These are phyloP conservation scores for Ibycter americanus DNA, from an alignment of 2,797 vertebrate genomes.

Conservation along the genomic window DNA sequence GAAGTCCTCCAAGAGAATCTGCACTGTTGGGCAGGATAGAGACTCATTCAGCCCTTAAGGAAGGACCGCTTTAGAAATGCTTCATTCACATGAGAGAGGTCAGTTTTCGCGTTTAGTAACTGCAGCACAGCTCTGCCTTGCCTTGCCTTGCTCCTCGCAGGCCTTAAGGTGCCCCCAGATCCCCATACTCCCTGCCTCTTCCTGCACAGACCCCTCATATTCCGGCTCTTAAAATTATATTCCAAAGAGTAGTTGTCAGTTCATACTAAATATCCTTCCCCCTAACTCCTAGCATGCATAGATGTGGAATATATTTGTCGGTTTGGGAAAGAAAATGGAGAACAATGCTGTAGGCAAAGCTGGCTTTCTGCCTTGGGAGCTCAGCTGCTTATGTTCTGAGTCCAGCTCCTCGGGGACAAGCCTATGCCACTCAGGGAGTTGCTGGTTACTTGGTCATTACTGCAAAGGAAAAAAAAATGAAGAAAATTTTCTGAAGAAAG, in stretches of 20 bases:
- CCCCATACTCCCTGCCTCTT: neutral
- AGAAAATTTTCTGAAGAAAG: neutral
- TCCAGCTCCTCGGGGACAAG: neutral
- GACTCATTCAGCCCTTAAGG: too few relatives aligned
- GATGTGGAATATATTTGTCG: neutral
- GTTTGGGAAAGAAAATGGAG: neutral
- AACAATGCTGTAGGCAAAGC: neutral
- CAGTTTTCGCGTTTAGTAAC: neutral
- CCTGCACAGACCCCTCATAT: neutral
- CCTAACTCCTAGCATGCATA: neutral
- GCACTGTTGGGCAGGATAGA: neutral
- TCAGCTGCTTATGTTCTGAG: neutral
- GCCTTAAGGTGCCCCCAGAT: neutral
- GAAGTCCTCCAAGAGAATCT: neutral
- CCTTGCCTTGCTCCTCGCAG: neutral
- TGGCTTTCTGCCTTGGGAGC: neutral
- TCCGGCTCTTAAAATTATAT: neutral
- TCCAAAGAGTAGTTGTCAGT: neutral
- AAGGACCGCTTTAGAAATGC: neutral
- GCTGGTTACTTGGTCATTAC: neutral
- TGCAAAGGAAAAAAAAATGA: neutral
- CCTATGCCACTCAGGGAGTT: neutral
- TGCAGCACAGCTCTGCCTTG: neutral
- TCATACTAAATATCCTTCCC: neutral
- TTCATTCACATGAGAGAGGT: neutral